These are phyloP conservation scores for Anhinga anhinga DNA, from an alignment of 2,113 vertebrate genomes.

Conservation along the genomic window DNA sequence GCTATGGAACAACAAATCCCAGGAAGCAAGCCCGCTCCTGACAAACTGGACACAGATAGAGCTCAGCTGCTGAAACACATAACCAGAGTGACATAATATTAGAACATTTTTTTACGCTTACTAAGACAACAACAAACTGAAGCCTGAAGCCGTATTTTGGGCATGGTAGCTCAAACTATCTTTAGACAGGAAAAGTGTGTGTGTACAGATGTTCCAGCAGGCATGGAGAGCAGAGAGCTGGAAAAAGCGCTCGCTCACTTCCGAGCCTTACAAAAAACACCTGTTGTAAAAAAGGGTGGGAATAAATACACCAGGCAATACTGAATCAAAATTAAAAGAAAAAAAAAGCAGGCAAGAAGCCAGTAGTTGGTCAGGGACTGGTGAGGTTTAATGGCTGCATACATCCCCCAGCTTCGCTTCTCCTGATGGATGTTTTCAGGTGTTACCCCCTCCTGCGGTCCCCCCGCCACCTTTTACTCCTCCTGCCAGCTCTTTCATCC, in stretches of 20 bases:
- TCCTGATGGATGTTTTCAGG: neutral
- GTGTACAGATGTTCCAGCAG: conserved; percentile 47
- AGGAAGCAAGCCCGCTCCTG: conserved; percentile 27
- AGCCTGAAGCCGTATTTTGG: conserved; percentile 40
- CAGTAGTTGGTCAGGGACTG: neutral
- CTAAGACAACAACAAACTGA: conserved; percentile 53
- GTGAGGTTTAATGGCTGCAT: neutral
- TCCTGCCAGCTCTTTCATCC: conserved; percentile 42
- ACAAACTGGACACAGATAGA: conserved; percentile 53
- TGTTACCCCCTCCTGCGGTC: neutral
- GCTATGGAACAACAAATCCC: conserved; percentile 46
- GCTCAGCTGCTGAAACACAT: conserved; percentile 56
- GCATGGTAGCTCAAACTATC: conserved; percentile 40
- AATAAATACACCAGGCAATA: neutral
- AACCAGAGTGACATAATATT: conserved; percentile 50
- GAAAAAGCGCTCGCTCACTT: neutral
- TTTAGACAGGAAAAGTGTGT: conserved; percentile 50
- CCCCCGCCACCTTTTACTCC: fast-evolving
- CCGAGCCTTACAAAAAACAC: neutral
- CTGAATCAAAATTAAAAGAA: neutral
- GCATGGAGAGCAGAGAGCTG: conserved; percentile 30
- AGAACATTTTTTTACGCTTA: conserved; percentile 72
- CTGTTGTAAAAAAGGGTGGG: neutral
- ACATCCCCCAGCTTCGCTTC: neutral
- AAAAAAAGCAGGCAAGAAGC: neutral